Base-by-base conservation (phyloP, 2,888 invertebrate species). In the Electrophaes corylata region DNA sequence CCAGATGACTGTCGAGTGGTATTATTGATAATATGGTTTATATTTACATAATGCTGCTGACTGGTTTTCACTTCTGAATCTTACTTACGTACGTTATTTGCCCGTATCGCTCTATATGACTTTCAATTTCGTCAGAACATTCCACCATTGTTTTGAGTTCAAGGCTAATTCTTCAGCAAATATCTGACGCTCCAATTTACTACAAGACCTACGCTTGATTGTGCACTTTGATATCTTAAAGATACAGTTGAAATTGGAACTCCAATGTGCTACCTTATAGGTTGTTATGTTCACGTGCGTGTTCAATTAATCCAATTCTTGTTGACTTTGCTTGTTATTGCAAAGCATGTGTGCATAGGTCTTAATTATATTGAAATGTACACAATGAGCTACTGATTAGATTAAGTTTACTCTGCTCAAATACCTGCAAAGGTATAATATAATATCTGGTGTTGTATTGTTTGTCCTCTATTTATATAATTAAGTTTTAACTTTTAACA, bases 121-220 rank as follows among this genome's bases (percentile, higher is more conserved):
- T 85, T 83, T 85, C 83, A 67, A 79, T 84, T 84, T 82, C 74
- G 65, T 75, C 71, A 20, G 40, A 57, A 62, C 56, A 57, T 62
- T 64, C 64, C 70, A 60, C 80, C 83, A 78, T 83, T 81, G 81
- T 84, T 79, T 72, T 78, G 73, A 79, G 85, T 86, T 88, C 88
- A 88, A 87, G 88, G 88, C 66, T 78, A 65, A 69, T 71, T 74
- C 69, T 70, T 71, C 70, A 62, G 64, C 66, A 65, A 67, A 67
- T 63, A 67, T 56, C 52, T 46, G 39, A 56, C 60, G 65, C 59
- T 60, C 54, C 58, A 65, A 61, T 69, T 65, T 53, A 54, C 57
- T 6, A 29, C 26, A 29, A 29, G 10, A 16, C 18, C 14, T 23
- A 10, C 47, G 37, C 43, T 37, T 31, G n/a, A 60, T 44, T 58